These are phyloP conservation scores for Dinothrombium tinctorium DNA, from an alignment of 1,140 invertebrate species.

Conservation along the genomic window DNA sequence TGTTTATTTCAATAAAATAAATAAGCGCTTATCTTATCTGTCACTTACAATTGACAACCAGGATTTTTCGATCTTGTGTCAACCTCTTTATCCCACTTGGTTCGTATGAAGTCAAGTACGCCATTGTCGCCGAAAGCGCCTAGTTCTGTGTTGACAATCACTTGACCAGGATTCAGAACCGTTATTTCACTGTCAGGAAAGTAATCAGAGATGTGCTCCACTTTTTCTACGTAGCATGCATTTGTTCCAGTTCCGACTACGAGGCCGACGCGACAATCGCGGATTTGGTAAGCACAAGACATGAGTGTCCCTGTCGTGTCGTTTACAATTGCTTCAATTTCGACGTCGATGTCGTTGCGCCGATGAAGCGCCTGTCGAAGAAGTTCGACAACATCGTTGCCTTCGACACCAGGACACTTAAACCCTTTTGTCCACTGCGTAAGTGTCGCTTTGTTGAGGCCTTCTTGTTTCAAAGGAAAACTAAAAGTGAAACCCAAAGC, in stretches of 20 bases:
- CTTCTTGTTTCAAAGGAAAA: constrained; percentile 74
- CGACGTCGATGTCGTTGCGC: constrained; percentile 26
- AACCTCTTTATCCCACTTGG: constrained; percentile 29
- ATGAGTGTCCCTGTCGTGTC: constrained; percentile 45
- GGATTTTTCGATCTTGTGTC: constrained; percentile 26
- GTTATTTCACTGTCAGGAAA: too few species aligned
- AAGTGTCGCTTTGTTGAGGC: constrained; percentile 63
- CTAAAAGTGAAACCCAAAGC: constrained; percentile 97
- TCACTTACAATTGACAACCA: constrained; percentile 28
- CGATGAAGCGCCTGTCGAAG: constrained; percentile 38
- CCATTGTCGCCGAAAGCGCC: constrained; percentile 22
- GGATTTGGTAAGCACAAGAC: constrained; percentile 30
- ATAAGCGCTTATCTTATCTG: too few species aligned
- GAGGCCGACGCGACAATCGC: constrained; percentile 29
- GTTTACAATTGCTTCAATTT: constrained; percentile 47
- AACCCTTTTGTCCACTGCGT: constrained; percentile 91
- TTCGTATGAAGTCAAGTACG: constrained; percentile 20
- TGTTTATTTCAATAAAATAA: too few species aligned
- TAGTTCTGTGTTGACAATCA: constrained; percentile 22
- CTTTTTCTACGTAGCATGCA: constrained; percentile 54
- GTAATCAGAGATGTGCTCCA: too few species aligned
- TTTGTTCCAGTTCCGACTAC: constrained; percentile 46
- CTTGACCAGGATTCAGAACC: constrained; percentile 35
- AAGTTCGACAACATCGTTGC: constrained; percentile 58
- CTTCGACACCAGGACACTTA: constrained; percentile 60